phyloP scores from a whole-genome alignment of 1,140 invertebrate genomes.

The Anoplophora glabripennis region DNA sequence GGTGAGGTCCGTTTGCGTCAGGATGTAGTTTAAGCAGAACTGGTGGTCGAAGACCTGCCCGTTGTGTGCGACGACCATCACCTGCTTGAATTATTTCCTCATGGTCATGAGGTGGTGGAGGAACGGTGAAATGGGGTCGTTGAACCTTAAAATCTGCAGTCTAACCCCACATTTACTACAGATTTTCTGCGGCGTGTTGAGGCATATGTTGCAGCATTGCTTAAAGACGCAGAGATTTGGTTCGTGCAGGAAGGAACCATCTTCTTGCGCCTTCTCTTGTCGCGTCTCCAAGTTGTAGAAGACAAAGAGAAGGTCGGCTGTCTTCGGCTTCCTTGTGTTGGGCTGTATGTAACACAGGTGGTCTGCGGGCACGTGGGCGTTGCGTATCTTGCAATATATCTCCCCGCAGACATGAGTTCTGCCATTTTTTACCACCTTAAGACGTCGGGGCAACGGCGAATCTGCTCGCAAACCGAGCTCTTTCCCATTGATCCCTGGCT shows the following conservation, averaged over 20 bases:
- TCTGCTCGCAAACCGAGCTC: background rate
- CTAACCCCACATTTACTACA: constrained; percentile 15
- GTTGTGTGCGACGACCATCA: constrained; percentile 9
- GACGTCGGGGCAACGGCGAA: background rate
- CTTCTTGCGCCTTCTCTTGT: constrained; percentile 15
- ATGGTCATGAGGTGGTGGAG: background rate
- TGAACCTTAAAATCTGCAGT: too few species aligned
- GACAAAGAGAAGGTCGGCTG: constrained; percentile 16
- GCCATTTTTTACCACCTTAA: background rate
- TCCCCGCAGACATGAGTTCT: constrained; percentile 12
- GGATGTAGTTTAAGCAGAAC: constrained; percentile 7
- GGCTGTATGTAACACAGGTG: constrained; percentile 22
- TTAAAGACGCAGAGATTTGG: constrained; percentile 17
- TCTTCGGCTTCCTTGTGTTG: constrained; percentile 8
- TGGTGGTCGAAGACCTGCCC: constrained; percentile 7
- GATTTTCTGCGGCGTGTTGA: background rate
- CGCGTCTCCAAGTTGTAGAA: constrained; percentile 24
- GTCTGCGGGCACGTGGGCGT: background rate
- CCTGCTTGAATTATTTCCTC: constrained; percentile 10
- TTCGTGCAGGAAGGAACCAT: constrained; percentile 8
- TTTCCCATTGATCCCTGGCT: too few species aligned
- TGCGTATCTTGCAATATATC: constrained; percentile 16
- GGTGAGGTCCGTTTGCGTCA: background rate
- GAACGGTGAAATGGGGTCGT: background rate
- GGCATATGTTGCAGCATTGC: constrained; percentile 14